These are phyloP conservation scores for Phania funesta DNA, from an alignment of 2,888 invertebrate genomes.

Conservation along the genomic window DNA sequence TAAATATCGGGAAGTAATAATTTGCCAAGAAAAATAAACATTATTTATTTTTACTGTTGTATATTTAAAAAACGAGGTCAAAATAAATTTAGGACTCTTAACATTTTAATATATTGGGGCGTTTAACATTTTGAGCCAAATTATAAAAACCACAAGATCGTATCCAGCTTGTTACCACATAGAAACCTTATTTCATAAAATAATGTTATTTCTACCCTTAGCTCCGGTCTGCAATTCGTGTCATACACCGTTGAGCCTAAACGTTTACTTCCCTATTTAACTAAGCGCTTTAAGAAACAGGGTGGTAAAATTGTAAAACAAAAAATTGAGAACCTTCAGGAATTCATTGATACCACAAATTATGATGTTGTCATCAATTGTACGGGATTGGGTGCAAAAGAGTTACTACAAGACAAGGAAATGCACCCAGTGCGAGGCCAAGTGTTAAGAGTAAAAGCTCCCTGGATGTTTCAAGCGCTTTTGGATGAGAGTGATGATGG, in stretches of 20 bases:
- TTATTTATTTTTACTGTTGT: too few relatives aligned
- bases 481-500: slow-evolving; percentile 83
- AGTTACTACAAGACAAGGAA: slow-evolving; percentile 83
- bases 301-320: slow-evolving; percentile 83
- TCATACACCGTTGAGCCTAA: slow-evolving; percentile 86
- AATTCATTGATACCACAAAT: slow-evolving; percentile 77
- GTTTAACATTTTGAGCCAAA: too few relatives aligned
- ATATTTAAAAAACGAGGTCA: too few relatives aligned
- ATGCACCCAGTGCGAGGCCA: slow-evolving; percentile 88
- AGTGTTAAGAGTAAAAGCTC: slow-evolving; percentile 85
- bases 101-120: too few relatives aligned
- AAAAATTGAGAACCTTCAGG: slow-evolving; percentile 82
- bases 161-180: too few relatives aligned
- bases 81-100: too few relatives aligned
- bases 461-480: slow-evolving; percentile 84
- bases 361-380: slow-evolving; percentile 91
- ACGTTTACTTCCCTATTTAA: slow-evolving; percentile 85
- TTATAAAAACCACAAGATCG: too few relatives aligned
- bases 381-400: slow-evolving; percentile 84
- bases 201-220: slow-evolving; percentile 71
- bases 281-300: slow-evolving; percentile 82
- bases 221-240: slow-evolving; percentile 84
- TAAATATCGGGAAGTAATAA: too few relatives aligned
- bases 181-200: too few relatives aligned
- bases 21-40: too few relatives aligned